Base-by-base conservation (phyloP, 2,797 vertebrate genomes). In the Spatula clypeata region DNA sequence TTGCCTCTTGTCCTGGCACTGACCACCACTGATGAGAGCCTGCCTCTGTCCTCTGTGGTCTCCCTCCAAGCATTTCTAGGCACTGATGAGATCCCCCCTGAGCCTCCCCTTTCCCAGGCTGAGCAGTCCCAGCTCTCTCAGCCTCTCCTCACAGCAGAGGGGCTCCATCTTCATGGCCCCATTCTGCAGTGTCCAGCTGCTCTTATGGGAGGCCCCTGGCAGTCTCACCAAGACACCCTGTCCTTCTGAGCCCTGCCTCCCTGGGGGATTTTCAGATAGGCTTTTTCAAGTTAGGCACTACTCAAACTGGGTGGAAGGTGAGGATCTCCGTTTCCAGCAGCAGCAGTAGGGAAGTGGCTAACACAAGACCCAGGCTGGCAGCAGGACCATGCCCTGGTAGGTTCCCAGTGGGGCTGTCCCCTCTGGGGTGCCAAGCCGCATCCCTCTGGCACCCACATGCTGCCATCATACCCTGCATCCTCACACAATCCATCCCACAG, bases 321-420 rank as follows among this genome's bases (percentile, higher is more conserved):
- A 70, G 40, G 67, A 67, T 16, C 55, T 66, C 67, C 45, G 29
- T 72, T 75, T 45, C 21, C n/a, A 84, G 73, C 34, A 88, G 45
- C 45, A 55, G 10, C n/a, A 5, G n/a, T 47, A 29, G 0, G 0
- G 57, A 18, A 0, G 0, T 24, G 20, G n/a, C 32, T 42, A 40
- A 17, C 42, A 55, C 34, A 38, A 51, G 38, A 16, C 55, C 14
- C 61, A 90, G n/a, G 14, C 40, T 29, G 55, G 55, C 38, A 86
- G 64, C 26, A 69, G 62, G 62, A 79, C 31, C 1, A 0, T 40
- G 49, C 13, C 45, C 67, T 57, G 40, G 32, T 36, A 74, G 34
- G 31, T 15, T 44, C 38, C 32, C 84, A 77, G 13, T 7, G 12
- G 18, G 18, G 32, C n/a, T 34, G 40, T 32, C 13, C 17, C 24